Evolutionary conservation across 2,888 invertebrate species (phyloP), one percentile per base, ranked within the genome.

Genomic region (Tetheella fluctuosa): DNA sequence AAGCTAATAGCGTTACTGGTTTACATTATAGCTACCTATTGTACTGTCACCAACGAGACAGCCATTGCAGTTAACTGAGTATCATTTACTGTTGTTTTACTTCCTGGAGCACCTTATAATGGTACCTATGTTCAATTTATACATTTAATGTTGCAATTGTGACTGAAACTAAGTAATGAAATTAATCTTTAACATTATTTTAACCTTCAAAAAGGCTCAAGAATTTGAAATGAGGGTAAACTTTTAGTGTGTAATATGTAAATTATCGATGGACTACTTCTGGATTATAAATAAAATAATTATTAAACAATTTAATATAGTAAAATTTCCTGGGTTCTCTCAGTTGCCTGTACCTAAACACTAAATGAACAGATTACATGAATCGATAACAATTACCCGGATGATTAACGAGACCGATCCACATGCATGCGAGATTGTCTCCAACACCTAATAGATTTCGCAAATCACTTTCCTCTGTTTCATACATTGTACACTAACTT

Each of bases 401-500:
- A 58, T 60, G 54, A 71, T 71, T 65, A 67, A 64, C 62, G 62
- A 62, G 63, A 59, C 63, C 61, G 62, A 52, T 66, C 60, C 65
- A 67, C 20, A n/a, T 39, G n/a, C 39, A 39, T 39, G 48, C 48
- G 48, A 48, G 48, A 20, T 20, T 69, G 65, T 71, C 60, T 60
- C 57, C 54, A 65, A 66, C 64, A 70, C 64, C 65, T 63, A 60
- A 64, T 67, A 64, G 69, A 73, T 74, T 75, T 71, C 52, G 71
- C 74, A 76, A 79, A 80, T 79, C 74, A 71, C 67, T 71, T 64
- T 77, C 70, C 75, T 76, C 79, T 75, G 75, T 73, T 70, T 67
- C 59, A 69, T 67, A 77, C 71, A 75, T 73, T 69, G 70, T 70
- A 67, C 34, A 13, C 70, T 69, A 74, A 76, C 77, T 73, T 69